Conservation (phyloP, 2,888 invertebrate species). For the Fragum whitleyi region DNA sequence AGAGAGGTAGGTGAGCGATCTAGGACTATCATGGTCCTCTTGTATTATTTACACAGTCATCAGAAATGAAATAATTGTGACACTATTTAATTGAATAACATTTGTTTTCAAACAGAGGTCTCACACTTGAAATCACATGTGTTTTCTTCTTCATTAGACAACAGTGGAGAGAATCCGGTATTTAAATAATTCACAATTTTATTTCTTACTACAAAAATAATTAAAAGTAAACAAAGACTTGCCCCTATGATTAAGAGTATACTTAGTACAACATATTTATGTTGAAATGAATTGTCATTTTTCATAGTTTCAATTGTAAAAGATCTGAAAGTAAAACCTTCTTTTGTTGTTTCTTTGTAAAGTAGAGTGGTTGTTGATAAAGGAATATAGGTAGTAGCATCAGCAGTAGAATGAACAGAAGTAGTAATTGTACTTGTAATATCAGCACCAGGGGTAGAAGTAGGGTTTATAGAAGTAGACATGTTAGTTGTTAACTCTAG, state of each 20-base stretch:
- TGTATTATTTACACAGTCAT: too few species aligned
- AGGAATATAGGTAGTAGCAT: background rate
- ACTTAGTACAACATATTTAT: too few species aligned
- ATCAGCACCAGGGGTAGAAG: conserved; percentile 8
- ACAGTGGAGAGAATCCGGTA: background rate
- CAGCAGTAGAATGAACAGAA: background rate
- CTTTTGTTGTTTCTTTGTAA: too few species aligned
- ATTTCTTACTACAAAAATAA: background rate
- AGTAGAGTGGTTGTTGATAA: too few species aligned
- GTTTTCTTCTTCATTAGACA: background rate
- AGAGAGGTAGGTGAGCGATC: too few species aligned
- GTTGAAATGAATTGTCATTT: too few species aligned
- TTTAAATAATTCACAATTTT: background rate
- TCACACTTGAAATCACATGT: background rate
- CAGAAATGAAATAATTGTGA: too few species aligned
- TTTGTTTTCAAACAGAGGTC: background rate
- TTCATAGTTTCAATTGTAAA: too few species aligned
- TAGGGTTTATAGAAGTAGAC: background rate
- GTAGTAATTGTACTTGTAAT: background rate
- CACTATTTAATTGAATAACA: too few species aligned
- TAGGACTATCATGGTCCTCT: too few species aligned
- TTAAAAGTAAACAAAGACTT: background rate
- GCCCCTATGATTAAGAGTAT: background rate
- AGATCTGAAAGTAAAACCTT: too few species aligned
- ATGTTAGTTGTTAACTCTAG: background rate